Conservation (phyloP, 2,888 invertebrate species). For the Sycophila texana region DNA sequence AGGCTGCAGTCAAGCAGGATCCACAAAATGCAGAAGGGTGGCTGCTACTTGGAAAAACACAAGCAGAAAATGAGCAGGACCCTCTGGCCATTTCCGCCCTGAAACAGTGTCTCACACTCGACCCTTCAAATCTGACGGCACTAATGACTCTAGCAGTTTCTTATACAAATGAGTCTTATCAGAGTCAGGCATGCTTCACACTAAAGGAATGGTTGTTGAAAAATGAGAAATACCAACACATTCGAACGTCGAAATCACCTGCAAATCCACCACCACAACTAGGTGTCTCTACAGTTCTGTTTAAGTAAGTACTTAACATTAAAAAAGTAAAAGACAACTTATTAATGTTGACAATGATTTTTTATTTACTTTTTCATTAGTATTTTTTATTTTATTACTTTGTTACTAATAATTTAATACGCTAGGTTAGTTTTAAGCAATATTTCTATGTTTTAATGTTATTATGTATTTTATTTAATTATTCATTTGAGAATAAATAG, state of each 20-base stretch:
- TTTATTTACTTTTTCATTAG: too few relatives aligned
- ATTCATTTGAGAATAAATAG: too few relatives aligned
- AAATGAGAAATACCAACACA: constrained; percentile 88
- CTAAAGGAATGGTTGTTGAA: constrained; percentile 87
- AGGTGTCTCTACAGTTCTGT: constrained; percentile 74
- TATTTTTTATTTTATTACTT: too few relatives aligned
- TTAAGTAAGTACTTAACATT: constrained; percentile 69
- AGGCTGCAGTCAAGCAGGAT: constrained; percentile 92
- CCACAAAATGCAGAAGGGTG: constrained; percentile 89
- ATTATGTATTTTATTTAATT: too few relatives aligned
- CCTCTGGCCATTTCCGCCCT: constrained; percentile 94
- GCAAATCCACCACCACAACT: constrained; percentile 58
- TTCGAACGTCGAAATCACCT: constrained; percentile 80
- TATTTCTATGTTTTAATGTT: too few relatives aligned
- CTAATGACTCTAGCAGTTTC: constrained; percentile 94
- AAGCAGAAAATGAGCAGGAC: constrained; percentile 99
- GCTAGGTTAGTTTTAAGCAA: too few relatives aligned
- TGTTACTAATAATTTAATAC: too few relatives aligned
- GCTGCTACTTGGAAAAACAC: constrained; percentile 92
- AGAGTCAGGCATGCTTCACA: constrained; percentile 90
- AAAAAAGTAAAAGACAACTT: too few relatives aligned
- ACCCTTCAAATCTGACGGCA: constrained; percentile 88
- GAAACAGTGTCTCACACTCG: constrained; percentile 87
- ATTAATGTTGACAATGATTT: too few relatives aligned
- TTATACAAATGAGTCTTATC: constrained; percentile 96